Evolutionary conservation across 2,113 vertebrate species (phyloP).

Genomic region (Clarias macrocephalus): DNA sequence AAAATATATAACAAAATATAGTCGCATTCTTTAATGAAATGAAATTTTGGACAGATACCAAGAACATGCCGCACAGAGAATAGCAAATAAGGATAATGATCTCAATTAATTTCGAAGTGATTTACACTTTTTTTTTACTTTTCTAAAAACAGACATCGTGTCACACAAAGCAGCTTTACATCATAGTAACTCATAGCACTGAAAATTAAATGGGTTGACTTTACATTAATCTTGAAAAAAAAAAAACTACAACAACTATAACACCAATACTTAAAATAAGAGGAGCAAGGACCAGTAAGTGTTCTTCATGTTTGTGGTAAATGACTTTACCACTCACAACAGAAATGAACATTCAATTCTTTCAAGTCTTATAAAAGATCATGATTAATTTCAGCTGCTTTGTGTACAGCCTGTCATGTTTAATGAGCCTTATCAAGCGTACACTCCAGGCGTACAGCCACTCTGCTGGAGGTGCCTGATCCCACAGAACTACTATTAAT

Average conservation of each 20-base stretch:
- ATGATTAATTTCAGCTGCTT: slow-evolving; percentile 7
- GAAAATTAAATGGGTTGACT: neutral
- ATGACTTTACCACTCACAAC: neutral
- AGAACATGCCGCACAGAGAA: neutral
- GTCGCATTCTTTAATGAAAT: too few species aligned
- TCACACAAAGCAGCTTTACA: too few species aligned
- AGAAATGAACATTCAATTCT: neutral
- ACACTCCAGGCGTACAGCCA: neutral
- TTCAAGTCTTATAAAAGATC: neutral
- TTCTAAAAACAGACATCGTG: neutral
- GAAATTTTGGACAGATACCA: neutral
- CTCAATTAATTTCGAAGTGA: neutral
- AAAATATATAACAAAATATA: too few species aligned
- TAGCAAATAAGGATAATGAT: neutral
- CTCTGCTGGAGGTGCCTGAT: neutral
- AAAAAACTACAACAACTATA: neutral
- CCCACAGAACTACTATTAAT: neutral
- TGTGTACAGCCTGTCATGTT: neutral
- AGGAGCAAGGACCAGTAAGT: neutral
- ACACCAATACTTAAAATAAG: neutral
- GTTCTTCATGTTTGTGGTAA: neutral
- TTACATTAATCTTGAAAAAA: neutral
- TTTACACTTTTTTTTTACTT: neutral
- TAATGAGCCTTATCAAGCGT: neutral
- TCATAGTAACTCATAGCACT: too few species aligned